phyloP scores from a whole-genome alignment of 2,888 invertebrate species.

The Galeopsomyia nigrocyanea region DNA sequence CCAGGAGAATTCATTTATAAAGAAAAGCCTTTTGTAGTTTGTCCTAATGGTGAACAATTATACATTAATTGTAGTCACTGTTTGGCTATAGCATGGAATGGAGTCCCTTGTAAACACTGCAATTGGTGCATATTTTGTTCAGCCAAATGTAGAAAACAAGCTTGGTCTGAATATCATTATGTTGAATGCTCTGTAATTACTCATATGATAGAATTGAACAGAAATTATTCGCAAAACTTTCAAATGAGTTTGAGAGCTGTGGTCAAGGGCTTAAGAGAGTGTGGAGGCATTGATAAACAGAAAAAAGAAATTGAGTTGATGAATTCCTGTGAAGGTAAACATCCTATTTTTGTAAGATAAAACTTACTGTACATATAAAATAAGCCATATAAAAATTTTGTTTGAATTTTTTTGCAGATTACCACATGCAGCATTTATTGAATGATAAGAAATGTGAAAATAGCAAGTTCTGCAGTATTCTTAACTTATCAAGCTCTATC shows the following conservation, averaged over 20 bases:
- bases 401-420: too few species aligned
- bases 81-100: constrained; percentile 72
- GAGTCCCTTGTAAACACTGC: constrained; percentile 76
- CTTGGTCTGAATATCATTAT: constrained; percentile 79
- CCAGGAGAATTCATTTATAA: constrained; percentile 83
- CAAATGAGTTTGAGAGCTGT: constrained; percentile 77
- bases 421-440: too few species aligned
- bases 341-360: too few species aligned
- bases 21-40: constrained; percentile 81
- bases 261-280: constrained; percentile 68
- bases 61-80: constrained; percentile 79
- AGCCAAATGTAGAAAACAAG: constrained; percentile 74
- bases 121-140: constrained; percentile 78
- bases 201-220: constrained; percentile 68
- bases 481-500: constrained; percentile 77
- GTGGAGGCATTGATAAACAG: constrained; percentile 65
- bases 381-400: too few species aligned
- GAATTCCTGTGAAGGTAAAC: too few species aligned
- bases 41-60: constrained; percentile 72
- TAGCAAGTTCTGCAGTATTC: constrained; percentile 63
- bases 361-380: too few species aligned
- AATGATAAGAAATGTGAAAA: constrained; percentile 55
- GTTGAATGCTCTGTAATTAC: constrained; percentile 82
- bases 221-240: constrained; percentile 58
- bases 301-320: too few species aligned